Evolutionary conservation across 2,113 vertebrate species (phyloP), one percentile per base, ranked within the genome.

Genomic region (Corythornis vintsioides): DNA sequence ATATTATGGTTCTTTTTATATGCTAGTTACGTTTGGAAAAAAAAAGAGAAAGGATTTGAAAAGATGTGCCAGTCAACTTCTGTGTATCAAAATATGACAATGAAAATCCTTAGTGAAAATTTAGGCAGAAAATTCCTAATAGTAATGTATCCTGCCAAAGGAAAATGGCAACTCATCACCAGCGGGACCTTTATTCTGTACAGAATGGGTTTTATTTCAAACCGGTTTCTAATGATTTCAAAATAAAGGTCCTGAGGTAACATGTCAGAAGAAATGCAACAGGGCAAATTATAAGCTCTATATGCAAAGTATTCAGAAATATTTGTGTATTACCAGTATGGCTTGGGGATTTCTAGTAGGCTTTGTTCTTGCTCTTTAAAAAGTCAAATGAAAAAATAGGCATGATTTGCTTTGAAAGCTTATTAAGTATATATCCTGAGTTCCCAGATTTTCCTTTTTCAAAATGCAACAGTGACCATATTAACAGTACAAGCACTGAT

Each of bases 1-100:
- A 47, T 92, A 93, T 96, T 96, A 97, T 91, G 64, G 81, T 94
- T 95, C 83, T 85, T 96, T 97, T 94, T 92, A 92, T 93, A 84
- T 95, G 81, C 97, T 96, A 88, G 70, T 91, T 96, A 89, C 82
- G 83, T 93, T 95, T 81, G 85, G 71, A 74, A 96, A 96, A 63
- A 43, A 92, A 91, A 88, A 24, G 33, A 83, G 88, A 83, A 95
- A 91, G 66, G 83, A 94, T 95, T 97, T 92, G 89, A 95, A 96
- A 97, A 93, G 93, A 96, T 95, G 60, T 95, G 93, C 95, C 94
- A 87, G 66, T 95, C 93, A 94, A 78, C 55, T 95, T 97, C 85
- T 82, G 80, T 61, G 63, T 79, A 95, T 95, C 38, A 19, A 92
- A 96, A 91, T 74, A 89, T 57, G 82, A 89, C 94, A 92, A 52